These are phyloP conservation scores for Portevinia maculata DNA, from an alignment of 2,888 invertebrate species.

Conservation along the genomic window DNA sequence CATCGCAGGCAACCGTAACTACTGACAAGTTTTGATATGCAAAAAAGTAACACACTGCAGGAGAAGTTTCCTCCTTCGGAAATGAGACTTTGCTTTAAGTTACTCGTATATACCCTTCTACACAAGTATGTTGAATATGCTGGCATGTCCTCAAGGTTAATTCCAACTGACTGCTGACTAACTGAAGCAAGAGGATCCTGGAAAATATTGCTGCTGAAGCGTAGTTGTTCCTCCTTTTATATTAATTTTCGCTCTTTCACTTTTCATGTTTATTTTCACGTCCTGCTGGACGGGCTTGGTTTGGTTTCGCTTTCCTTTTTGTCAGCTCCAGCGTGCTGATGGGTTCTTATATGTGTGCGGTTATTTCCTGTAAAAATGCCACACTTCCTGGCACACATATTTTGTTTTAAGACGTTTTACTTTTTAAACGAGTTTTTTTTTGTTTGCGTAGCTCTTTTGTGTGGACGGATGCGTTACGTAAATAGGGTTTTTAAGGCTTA, in stretches of 20 bases:
- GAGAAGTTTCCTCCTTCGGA: slow-evolving; percentile 44
- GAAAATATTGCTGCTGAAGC: slow-evolving; percentile 25
- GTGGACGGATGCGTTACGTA: slow-evolving; percentile 42
- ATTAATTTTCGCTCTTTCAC: slow-evolving; percentile 47
- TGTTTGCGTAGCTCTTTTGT: slow-evolving; percentile 46
- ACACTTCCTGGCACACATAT: slow-evolving; percentile 75
- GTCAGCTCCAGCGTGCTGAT: slow-evolving; percentile 34
- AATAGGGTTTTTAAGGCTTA: slow-evolving; percentile 46
- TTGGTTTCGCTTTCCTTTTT: slow-evolving; percentile 49
- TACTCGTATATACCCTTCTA: neutral
- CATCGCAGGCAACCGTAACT: slow-evolving; percentile 16
- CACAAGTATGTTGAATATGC: slow-evolving; percentile 30
- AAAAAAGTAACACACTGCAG: slow-evolving; percentile 2
- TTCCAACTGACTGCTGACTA: slow-evolving; percentile 60
- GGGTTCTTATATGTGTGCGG: slow-evolving; percentile 63
- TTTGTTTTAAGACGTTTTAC: slow-evolving; percentile 52
- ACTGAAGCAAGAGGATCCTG: slow-evolving; percentile 44
- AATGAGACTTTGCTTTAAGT: slow-evolving; percentile 51
- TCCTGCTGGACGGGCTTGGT: slow-evolving; percentile 52
- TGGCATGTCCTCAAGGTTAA: slow-evolving; percentile 63
- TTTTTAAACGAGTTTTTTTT: slow-evolving; percentile 39
- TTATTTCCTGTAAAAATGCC: slow-evolving; percentile 75
- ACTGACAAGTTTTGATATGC: slow-evolving; percentile 31
- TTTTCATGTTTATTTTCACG: slow-evolving; percentile 68
- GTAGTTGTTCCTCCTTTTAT: slow-evolving; percentile 13